A percentile compares a stretch with the other conserved stretches of the same genome.
Evolutionary conservation across 2,888 invertebrate genomes (phyloP).

Genomic region (Cremastinae sp.): DNA sequence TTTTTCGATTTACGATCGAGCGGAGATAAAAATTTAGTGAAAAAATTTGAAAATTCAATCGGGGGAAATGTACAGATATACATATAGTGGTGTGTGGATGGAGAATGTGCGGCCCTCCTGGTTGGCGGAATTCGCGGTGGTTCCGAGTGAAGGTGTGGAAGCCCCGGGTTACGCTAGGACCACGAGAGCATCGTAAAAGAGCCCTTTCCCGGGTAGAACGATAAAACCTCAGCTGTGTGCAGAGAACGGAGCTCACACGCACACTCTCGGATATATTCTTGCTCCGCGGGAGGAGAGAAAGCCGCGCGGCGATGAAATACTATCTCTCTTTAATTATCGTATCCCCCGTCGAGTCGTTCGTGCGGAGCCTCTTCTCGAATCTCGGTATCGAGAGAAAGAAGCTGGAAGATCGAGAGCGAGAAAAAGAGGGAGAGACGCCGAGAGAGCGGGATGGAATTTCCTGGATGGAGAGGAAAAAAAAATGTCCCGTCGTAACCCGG

Average conservation of each 20-base stretch:
- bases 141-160: slow-evolving; percentile 42
- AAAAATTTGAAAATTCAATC: too few species aligned
- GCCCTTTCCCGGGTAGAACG: slow-evolving; percentile 64
- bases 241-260: slow-evolving; percentile 49
- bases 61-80: too few species aligned
- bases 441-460: slow-evolving; percentile 51
- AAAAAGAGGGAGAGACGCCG: slow-evolving; percentile 49
- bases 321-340: slow-evolving; percentile 66
- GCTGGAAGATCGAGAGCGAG: not conserved
- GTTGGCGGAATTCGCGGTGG: slow-evolving; percentile 33
- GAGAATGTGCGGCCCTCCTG: too few species aligned
- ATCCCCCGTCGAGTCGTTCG: slow-evolving; percentile 63
- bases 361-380: slow-evolving; percentile 49
- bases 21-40: too few species aligned
- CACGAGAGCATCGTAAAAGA: slow-evolving; percentile 63
- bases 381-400: slow-evolving; percentile 15
- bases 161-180: slow-evolving; percentile 59
- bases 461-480: slow-evolving; percentile 44
- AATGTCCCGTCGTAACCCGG: slow-evolving; percentile 46
- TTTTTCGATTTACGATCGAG: too few species aligned
- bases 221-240: slow-evolving; percentile 53
- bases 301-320: slow-evolving; percentile 65
- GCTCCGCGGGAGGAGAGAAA: slow-evolving; percentile 46
- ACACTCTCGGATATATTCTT: slow-evolving; percentile 35
- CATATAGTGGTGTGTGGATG: slow-evolving; percentile 4